Percentiles rank a stretch among this genome's conserved stretches.
Conservation (phyloP, 2,113 vertebrate genomes). For the Ammodytes dubius region DNA sequence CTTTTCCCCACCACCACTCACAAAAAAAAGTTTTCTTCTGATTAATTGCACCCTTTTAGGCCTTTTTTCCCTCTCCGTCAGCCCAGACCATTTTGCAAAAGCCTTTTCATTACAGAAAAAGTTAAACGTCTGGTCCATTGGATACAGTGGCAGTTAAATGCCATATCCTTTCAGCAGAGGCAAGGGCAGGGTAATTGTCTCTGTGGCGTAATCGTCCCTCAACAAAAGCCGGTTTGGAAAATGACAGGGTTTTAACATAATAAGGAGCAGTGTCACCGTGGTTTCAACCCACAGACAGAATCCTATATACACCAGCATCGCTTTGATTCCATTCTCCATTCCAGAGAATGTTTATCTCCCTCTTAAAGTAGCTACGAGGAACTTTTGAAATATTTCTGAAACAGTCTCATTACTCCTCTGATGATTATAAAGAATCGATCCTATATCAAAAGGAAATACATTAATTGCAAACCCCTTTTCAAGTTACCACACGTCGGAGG, state of each 20-base stretch:
- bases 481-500: no score
- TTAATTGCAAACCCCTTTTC: no score
- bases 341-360: constrained; percentile 59
- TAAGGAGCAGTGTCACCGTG: constrained; percentile 62
- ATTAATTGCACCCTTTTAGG: constrained; percentile 76
- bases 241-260: constrained; percentile 77
- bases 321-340: constrained; percentile 54
- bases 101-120: constrained; percentile 65
- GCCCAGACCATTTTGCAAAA: constrained; percentile 48
- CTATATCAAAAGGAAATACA: no score
- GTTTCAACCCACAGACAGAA: constrained; percentile 51
- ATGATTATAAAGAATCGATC: no score
- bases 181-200: constrained; percentile 75
- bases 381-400: no score
- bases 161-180: constrained; percentile 69
- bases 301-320: constrained; percentile 28
- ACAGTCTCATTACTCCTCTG: no score
- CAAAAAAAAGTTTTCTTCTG: constrained; percentile 47
- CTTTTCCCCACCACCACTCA: background rate
- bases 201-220: constrained; percentile 68
- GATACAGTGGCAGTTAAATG: constrained; percentile 71
- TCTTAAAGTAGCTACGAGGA: constrained; percentile 12
- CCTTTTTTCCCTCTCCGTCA: constrained; percentile 62
- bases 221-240: constrained; percentile 75
- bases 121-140: constrained; percentile 61